A percentile compares a stretch with the other conserved stretches of the same genome.
Evolutionary conservation across 2,797 vertebrate species (phyloP).

Genomic region (Parotocinclus haroldoi): DNA sequence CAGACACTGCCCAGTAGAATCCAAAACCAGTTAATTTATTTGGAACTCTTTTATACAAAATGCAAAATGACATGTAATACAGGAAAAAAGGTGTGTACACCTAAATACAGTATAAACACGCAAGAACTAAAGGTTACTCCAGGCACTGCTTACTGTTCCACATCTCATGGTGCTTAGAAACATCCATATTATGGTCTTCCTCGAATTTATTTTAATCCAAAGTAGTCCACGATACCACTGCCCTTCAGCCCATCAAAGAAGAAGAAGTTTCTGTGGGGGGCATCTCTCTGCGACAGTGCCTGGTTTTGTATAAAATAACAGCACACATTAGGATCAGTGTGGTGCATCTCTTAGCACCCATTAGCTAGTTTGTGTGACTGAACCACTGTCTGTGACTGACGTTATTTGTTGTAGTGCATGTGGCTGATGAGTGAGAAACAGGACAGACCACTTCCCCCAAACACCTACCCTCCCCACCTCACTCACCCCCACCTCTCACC

Average conservation of each 20-base stretch:
- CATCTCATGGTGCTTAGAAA: slow-evolving; percentile 5
- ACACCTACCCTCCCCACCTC: slow-evolving; percentile 12
- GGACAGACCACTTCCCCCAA: slow-evolving; percentile 25
- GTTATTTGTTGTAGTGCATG: slow-evolving; percentile 27
- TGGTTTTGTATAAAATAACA: slow-evolving; percentile 52
- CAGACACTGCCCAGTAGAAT: too few species aligned
- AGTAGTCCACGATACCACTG: slow-evolving; percentile 82
- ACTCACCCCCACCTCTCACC: slow-evolving; percentile 1
- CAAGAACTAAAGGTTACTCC: too few species aligned
- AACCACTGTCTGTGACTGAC: slow-evolving; percentile 32
- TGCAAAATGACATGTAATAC: too few species aligned
- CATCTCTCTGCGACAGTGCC: slow-evolving; percentile 89
- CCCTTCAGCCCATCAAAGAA: slow-evolving; percentile 90
- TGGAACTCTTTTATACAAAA: too few species aligned
- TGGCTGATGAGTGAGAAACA: slow-evolving; percentile 34
- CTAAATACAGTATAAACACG: too few species aligned
- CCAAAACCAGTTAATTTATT: too few species aligned
- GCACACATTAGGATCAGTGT: neutral
- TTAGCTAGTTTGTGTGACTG: slow-evolving; percentile 20
- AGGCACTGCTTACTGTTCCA: slow-evolving; percentile 1
- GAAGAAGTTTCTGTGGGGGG: slow-evolving; percentile 92
- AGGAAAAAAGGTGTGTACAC: too few species aligned
- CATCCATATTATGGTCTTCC: neutral
- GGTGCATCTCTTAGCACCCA: neutral
- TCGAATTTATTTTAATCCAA: slow-evolving; percentile 69